A percentile compares a stretch with the other conserved stretches of the same genome.
phyloP scores from a whole-genome alignment of 1,140 invertebrate genomes.

The Apis cerana region DNA sequence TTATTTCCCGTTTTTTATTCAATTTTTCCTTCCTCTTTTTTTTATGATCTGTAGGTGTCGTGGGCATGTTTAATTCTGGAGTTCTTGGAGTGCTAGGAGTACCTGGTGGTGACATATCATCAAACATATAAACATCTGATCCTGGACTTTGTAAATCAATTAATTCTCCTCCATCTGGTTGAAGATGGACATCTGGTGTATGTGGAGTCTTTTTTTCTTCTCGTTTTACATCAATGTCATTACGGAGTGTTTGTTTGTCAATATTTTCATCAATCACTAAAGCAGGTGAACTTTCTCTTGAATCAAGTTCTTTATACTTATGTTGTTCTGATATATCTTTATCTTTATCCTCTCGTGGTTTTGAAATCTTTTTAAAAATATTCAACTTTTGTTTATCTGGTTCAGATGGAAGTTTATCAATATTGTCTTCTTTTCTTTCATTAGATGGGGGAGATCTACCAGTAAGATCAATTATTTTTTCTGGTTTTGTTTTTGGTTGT shows the following conservation, averaged over 20 bases:
- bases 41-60: constrained; percentile 71
- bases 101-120: constrained; percentile 83
- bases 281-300: constrained; percentile 78
- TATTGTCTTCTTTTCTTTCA: constrained; percentile 73
- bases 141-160: constrained; percentile 69
- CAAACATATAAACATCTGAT: constrained; percentile 76
- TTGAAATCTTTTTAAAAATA: constrained; percentile 92
- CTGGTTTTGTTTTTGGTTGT: constrained; percentile 70
- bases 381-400: constrained; percentile 91
- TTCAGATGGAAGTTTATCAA: constrained; percentile 88
- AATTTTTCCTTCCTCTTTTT: constrained; percentile 84
- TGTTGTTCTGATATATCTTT: constrained; percentile 81
- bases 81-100: constrained; percentile 83
- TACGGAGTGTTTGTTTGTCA: constrained; percentile 60
- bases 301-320: constrained; percentile 78
- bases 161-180: constrained; percentile 68
- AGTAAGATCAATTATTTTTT: constrained; percentile 69
- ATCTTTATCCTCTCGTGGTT: constrained; percentile 84
- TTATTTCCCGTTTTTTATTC: constrained; percentile 85
- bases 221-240: constrained; percentile 64
- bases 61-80: constrained; percentile 80
- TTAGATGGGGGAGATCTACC: background rate
- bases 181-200: constrained; percentile 77
- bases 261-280: constrained; percentile 78
- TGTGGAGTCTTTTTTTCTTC: constrained; percentile 74